Evolutionary conservation across 2,113 vertebrate genomes (phyloP), one percentile per base, ranked within the genome.

Genomic region (Aleadryas rufinucha): DNA sequence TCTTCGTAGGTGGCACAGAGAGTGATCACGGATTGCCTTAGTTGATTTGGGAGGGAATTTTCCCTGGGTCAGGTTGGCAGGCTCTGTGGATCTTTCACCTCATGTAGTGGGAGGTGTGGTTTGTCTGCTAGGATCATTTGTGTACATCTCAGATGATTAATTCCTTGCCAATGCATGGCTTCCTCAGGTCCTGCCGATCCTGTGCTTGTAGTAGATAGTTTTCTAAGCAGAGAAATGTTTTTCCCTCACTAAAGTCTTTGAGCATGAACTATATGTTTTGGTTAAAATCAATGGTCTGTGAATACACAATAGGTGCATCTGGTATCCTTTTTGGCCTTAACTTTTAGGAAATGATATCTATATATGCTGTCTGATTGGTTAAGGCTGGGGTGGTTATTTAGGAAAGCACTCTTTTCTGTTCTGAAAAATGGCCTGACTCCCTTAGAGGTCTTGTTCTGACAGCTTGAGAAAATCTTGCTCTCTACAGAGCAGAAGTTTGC

Each of bases 31-130:
- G 27, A 59, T 70, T 89, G 56, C 83, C 54, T 53, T 39, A 54
- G 63, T 6, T 90, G 71, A 50, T 60, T 61, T 84, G 83, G 54
- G 59, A 74, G 70, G 27, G 71, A 89, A 66, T 88, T 92, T 88
- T 96, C 75, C 68, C 85, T 86, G 59, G 66, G 41, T 86, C 54
- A 69, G 64, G 75, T 83, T 94, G 94, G 95, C 92, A 96, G 88
- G 31, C 47, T 96, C 39, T 59, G 64, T 66, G 60, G 54, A 84
- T 95, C 83, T 97, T 95, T 93, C 95, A 95, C 90, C 82, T 94
- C 79, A 18, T 92, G 77, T 81, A 90, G 54, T 71, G 80, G 33
- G 50, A 95, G 79, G 85, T 88, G 75, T 88, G 86, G 83, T 84
- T 96, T 0, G 0, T 63, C 79, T 90, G 85, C 75, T 93, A 54